Evolutionary conservation across 2,113 vertebrate species (phyloP).

Genomic region (Aspiorhynchus laticeps): DNA sequence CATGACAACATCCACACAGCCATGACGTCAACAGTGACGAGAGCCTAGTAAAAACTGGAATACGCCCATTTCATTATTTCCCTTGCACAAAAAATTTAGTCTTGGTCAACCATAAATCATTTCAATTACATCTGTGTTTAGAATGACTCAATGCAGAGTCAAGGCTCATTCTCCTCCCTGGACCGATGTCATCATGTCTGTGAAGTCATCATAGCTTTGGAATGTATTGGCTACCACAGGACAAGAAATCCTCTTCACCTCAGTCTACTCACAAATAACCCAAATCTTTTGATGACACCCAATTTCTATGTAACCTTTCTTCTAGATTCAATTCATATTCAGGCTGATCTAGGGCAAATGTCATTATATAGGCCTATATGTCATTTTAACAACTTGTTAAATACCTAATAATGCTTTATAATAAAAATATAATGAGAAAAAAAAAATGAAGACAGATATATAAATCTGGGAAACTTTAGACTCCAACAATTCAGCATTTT

Average conservation of each 20-base stretch:
- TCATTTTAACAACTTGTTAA: neutral
- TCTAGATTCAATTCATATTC: neutral
- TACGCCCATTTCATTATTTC: neutral
- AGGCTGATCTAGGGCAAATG: neutral
- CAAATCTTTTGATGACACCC: neutral
- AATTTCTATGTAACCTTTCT: neutral
- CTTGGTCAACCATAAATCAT: neutral
- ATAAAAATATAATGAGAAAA: neutral
- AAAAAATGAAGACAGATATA: neutral
- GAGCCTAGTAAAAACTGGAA: neutral
- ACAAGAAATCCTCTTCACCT: neutral
- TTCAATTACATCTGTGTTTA: neutral
- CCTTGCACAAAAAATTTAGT: neutral
- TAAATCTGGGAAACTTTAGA: neutral
- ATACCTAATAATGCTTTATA: slow-evolving; percentile 12
- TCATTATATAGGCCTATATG: neutral
- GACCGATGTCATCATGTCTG: slow-evolving; percentile 17
- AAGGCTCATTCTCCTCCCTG: neutral
- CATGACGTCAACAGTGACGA: neutral
- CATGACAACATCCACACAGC: neutral
- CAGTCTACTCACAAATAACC: neutral
- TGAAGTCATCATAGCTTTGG: neutral
- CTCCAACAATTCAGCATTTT: neutral
- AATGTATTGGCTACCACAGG: slow-evolving; percentile 27
- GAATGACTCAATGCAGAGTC: neutral